These are phyloP conservation scores for Glossosoma conforme DNA, from an alignment of 1,140 invertebrate genomes.

Conservation along the genomic window DNA sequence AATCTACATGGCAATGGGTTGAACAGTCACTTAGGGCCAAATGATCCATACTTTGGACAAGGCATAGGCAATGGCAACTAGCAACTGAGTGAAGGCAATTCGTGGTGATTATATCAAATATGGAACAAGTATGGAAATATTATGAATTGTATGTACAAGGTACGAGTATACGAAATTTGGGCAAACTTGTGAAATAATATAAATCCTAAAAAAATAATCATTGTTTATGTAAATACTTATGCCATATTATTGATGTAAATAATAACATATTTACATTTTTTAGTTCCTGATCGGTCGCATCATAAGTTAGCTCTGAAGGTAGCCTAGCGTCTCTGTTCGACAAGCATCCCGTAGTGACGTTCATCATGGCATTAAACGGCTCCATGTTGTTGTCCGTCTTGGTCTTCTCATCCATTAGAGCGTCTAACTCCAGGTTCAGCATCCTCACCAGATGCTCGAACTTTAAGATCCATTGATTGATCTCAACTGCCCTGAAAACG, in stretches of 20 bases:
- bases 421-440: conserved; percentile 63
- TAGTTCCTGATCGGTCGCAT: conserved; percentile 75
- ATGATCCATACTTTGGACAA: no score
- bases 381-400: conserved; percentile 73
- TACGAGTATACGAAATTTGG: no score
- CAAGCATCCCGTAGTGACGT: conserved; percentile 72
- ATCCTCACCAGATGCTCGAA: conserved; percentile 62
- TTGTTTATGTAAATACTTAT: conserved; percentile 26
- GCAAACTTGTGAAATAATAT: no score
- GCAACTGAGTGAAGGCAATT: no score
- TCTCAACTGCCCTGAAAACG: conserved; percentile 62
- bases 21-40: no score
- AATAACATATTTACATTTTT: conserved; percentile 69
- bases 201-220: no score
- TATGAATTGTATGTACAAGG: no score
- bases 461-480: conserved; percentile 69
- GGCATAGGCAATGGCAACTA: no score
- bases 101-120: no score
- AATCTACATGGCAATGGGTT: no score
- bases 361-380: conserved; percentile 64
- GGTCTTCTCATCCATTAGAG: conserved; percentile 70
- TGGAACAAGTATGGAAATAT: no score
- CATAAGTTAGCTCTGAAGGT: conserved; percentile 73
- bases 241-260: no score
- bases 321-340: conserved; percentile 72